Conservation (phyloP, 1,140 invertebrate genomes). For the Zaprionus nigranus region DNA sequence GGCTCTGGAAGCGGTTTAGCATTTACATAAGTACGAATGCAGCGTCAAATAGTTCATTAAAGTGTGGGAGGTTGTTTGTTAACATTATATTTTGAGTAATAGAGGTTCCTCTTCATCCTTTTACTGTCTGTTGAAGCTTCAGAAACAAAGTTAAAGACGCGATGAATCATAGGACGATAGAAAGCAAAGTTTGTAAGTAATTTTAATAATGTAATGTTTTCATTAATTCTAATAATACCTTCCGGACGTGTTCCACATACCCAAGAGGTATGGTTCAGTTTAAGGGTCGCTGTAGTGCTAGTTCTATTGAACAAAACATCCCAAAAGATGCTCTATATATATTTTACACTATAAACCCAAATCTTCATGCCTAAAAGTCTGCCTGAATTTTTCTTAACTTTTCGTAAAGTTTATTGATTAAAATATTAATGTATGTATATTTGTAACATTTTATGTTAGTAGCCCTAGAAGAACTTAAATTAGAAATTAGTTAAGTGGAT, state of each 20-base stretch:
- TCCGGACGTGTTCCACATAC: too few relatives aligned
- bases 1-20: not conserved
- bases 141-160: too few relatives aligned
- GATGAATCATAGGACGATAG: too few relatives aligned
- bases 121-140: too few relatives aligned
- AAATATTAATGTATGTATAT: constrained; percentile 1
- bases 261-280: too few relatives aligned
- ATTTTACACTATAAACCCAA: not conserved
- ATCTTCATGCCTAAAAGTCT: not conserved
- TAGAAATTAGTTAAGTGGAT: not conserved
- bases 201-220: too few relatives aligned
- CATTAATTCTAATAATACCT: too few relatives aligned
- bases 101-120: not conserved
- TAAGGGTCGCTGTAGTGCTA: not conserved
- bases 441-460: constrained; percentile 16
- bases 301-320: not conserved
- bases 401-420: constrained; percentile 17
- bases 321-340: not conserved
- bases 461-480: not conserved
- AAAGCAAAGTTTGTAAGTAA: too few relatives aligned
- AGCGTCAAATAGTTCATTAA: not conserved
- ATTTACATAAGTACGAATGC: not conserved
- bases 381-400: not conserved
- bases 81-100: not conserved
- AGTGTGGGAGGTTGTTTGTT: not conserved